Conservation (phyloP, 2,113 vertebrate species). For the Tauraco erythrolophus region DNA sequence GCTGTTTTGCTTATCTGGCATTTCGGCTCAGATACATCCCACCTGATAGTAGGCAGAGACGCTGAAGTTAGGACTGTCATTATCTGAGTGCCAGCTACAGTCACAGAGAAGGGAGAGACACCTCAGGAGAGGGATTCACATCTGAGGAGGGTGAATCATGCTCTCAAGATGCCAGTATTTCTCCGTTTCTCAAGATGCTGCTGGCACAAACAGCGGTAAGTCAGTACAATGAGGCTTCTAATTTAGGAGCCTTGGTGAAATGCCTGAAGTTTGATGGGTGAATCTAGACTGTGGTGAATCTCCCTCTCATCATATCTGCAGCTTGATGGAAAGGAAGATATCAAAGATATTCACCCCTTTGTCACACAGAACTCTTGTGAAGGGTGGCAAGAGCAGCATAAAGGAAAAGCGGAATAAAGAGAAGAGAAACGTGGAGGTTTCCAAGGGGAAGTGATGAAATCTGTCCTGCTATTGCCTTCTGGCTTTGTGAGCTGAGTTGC, state of each 20-base stretch:
- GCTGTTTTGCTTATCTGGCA: constrained; percentile 54
- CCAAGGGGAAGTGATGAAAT: constrained; percentile 1
- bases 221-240: constrained; percentile 66
- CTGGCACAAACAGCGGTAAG: constrained; percentile 71
- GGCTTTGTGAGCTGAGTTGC: constrained; percentile 38
- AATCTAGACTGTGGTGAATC: constrained; percentile 6
- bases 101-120: constrained; percentile 47
- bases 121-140: constrained; percentile 61
- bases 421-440: background rate
- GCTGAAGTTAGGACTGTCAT: background rate
- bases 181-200: constrained; percentile 60
- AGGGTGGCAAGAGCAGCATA: background rate
- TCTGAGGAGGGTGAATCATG: constrained; percentile 69
- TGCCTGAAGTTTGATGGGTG: constrained; percentile 46
- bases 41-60: constrained; percentile 30
- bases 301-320: constrained; percentile 13
- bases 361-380: background rate
- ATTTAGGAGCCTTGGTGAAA: constrained; percentile 57
- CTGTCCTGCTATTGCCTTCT: constrained; percentile 9
- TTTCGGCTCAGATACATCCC: background rate
- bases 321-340: background rate
- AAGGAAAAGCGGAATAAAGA: background rate
- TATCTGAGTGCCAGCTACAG: constrained; percentile 32
- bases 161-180: constrained; percentile 67
- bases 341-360: background rate